Percentiles rank a stretch among this genome's conserved stretches.
These are phyloP conservation scores for Amazona finschi DNA, from an alignment of 2,797 vertebrate species.

Conservation along the genomic window DNA sequence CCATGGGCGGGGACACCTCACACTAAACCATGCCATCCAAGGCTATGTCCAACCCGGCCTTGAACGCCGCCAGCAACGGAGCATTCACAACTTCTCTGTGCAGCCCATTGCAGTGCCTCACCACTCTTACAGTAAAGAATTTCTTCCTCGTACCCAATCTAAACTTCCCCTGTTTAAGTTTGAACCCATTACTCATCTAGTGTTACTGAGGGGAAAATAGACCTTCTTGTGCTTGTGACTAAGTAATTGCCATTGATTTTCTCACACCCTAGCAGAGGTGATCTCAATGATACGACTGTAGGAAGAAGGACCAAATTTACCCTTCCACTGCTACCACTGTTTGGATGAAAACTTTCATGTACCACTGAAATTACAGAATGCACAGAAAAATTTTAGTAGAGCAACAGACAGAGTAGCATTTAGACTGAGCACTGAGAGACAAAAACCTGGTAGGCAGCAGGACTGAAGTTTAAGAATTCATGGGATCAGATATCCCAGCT, in stretches of 20 bases:
- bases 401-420: background rate
- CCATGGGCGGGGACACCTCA: too few species aligned
- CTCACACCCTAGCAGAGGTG: background rate
- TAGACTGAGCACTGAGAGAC: background rate
- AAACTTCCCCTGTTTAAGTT: too few species aligned
- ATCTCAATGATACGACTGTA: background rate
- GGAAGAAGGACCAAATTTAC: background rate
- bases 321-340: background rate
- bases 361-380: background rate
- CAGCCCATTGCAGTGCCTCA: too few species aligned
- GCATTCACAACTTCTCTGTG: too few species aligned
- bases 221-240: background rate
- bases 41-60: too few species aligned
- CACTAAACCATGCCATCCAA: too few species aligned
- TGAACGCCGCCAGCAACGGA: too few species aligned
- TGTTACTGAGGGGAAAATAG: background rate
- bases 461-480: background rate
- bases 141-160: too few species aligned
- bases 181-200: background rate
- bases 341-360: background rate
- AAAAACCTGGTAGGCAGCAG: background rate
- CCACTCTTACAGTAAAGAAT: too few species aligned
- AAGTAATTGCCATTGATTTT: background rate
- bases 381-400: background rate
- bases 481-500: background rate